Conservation (phyloP, 2,888 invertebrate genomes). For the Rambutsinella grinnellia region DNA sequence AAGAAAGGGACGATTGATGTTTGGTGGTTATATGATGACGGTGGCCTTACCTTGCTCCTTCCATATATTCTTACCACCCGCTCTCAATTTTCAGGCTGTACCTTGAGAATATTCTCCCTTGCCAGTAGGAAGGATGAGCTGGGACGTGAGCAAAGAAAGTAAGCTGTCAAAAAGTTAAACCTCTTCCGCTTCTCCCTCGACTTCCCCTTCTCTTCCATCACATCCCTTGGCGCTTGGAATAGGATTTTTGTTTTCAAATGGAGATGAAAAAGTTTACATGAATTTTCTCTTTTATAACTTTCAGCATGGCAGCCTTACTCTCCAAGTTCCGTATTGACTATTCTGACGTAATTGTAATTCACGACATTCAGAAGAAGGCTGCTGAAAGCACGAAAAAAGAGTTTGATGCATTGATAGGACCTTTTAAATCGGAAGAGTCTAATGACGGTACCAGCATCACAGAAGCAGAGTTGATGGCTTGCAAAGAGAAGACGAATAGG, state of each 20-base stretch:
- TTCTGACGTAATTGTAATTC: slow-evolving; percentile 91
- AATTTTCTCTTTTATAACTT: slow-evolving; percentile 66
- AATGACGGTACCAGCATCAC: slow-evolving; percentile 69
- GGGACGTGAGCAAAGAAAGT: slow-evolving; percentile 89
- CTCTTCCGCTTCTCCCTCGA: background rate
- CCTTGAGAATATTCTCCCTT: slow-evolving; percentile 85
- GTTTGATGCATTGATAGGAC: slow-evolving; percentile 80
- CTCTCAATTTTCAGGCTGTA: slow-evolving; percentile 82
- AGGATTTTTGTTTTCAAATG: background rate
- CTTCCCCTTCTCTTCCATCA: background rate
- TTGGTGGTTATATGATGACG: slow-evolving; percentile 75
- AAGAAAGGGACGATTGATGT: slow-evolving; percentile 72
- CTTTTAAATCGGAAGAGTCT: slow-evolving; percentile 72
- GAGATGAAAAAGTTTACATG: background rate
- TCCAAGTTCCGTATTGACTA: slow-evolving; percentile 97
- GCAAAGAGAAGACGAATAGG: slow-evolving; percentile 88
- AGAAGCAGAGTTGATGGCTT: slow-evolving; percentile 84
- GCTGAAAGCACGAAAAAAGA: slow-evolving; percentile 80
- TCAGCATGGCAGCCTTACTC: slow-evolving; percentile 92
- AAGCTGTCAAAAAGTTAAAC: too few species aligned
- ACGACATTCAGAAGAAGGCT: slow-evolving; percentile 89
- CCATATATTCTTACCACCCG: slow-evolving; percentile 89
- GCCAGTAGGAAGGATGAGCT: slow-evolving; percentile 83
- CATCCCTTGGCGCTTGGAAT: background rate
- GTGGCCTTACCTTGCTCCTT: slow-evolving; percentile 84